Base-by-base conservation (phyloP, 2,797 vertebrate species). In the Ctenopoma kingsleyae region DNA sequence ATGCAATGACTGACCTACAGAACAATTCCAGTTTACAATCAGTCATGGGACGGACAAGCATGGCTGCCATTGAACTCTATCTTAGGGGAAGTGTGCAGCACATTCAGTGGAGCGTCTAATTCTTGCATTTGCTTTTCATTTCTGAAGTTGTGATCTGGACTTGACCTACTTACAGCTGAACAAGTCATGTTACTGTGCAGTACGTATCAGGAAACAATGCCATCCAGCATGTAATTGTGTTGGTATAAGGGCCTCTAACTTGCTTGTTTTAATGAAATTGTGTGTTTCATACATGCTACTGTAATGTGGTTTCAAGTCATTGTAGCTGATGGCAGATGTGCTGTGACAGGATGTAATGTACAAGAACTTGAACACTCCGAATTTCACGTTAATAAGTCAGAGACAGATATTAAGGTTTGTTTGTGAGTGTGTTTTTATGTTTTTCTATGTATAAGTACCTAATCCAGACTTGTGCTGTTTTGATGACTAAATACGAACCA, bases 401-500 rank as follows among this genome's bases (percentile, higher is more conserved):
- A 73, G 60, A 78, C 40, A 50, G 46, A 63, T 63, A 48, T n/a
- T 69, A 13, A 51, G 57, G 27, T 47, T 41, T 51, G 51, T 49
- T 47, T n/a, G 3, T 47, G 20, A 35, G 38, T 46, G 25, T 20
- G 23, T 72, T 12, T 12, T 38, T n/a, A n/a, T 15, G 55, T 50
- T 27, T 27, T 27, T 27, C 25, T 27, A 9, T 65, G 51, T 53
- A 25, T 67, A 19, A 54, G 54, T 46, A 60, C 62, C 30, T 60
- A 6, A 41, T 73, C n/a, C 40, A 49, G 63, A 65, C 76, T 68
- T 59, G 48, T 68, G 66, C 63, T 47, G 32, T 36, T 63, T 58
- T 44, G 71, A 82, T 2, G 49, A 81, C 81, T 83, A 80, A 86
- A 91, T 86, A 63, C 48, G 78, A 92, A 90, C 74, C 91, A 92